Base-by-base conservation (phyloP, 2,797 vertebrate species). In the Sebastes alutus region DNA sequence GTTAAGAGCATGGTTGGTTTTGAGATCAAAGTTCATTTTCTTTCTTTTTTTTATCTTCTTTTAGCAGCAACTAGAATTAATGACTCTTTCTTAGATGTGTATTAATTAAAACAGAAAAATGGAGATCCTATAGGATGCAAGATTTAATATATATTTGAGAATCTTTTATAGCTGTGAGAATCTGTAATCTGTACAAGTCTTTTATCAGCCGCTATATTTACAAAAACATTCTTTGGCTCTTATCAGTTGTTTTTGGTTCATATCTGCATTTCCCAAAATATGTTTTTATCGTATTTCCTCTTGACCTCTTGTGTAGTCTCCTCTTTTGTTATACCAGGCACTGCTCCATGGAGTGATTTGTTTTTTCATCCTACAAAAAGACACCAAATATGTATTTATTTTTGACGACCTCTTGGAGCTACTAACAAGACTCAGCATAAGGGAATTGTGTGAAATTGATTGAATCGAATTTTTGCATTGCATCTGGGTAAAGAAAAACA, bases 211-310 rank as follows among this genome's bases (percentile, higher is more conserved):
- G 23, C 59, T 14, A 23, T 84, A 85, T 87, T 80, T 80, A 65
- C 58, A 56, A 56, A 82, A 82, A 78, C 81, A 83, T 83, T 82
- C 64, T 75, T 80, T 55, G 27, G 54, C 23, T 29, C 73, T 77
- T 89, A 89, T 87, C 84, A 73, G 54, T 67, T 82, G 56, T 90
- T 87, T 84, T 83, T 72, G 14, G 38, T 86, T 82, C 79, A 60
- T 78, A 85, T 89, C 78, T 77, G 35, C 76, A 65, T 81, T 72
- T 82, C 63, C 63, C 42, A 66, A 77, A 73, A 80, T 85, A 69
- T 66, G 69, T 27, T 38, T 61, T 67, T 23, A 25, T 82, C 75
- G 1, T 22, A 73, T 82, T 79, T 87, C 69, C 66, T 85, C 72
- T 78, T 65, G 33, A 84, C 29, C 66, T 55, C 46, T 66, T 66